These are phyloP conservation scores for Kryptolebias ocellatus DNA, from an alignment of 2,797 vertebrate genomes.

Conservation along the genomic window DNA sequence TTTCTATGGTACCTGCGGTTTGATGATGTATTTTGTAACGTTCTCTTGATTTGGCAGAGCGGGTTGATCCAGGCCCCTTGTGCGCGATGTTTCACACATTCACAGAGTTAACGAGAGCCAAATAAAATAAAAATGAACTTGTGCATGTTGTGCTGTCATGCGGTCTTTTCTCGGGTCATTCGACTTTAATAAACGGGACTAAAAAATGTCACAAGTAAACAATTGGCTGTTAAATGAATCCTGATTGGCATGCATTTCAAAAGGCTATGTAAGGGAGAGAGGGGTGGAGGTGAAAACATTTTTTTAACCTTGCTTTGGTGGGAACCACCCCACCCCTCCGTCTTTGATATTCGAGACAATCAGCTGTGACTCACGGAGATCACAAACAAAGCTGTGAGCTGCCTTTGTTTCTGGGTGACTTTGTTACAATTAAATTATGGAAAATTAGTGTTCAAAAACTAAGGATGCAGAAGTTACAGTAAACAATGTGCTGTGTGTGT, in stretches of 20 bases:
- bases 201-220: not conserved
- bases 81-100: slow-evolving; percentile 65
- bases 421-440: slow-evolving; percentile 20
- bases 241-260: not conserved
- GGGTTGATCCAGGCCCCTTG: slow-evolving; percentile 56
- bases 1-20: slow-evolving; percentile 44
- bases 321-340: slow-evolving; percentile 5
- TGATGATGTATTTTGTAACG: slow-evolving; percentile 61
- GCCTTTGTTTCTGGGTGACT: slow-evolving; percentile 31
- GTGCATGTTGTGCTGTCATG: not conserved
- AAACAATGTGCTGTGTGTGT: slow-evolving; percentile 26
- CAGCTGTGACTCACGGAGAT: slow-evolving; percentile 51
- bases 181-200: not conserved
- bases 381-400: slow-evolving; percentile 38
- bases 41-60: slow-evolving; percentile 59
- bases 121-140: slow-evolving; percentile 53
- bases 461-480: slow-evolving; percentile 18
- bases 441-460: slow-evolving; percentile 30
- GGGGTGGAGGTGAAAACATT: slow-evolving; percentile 9
- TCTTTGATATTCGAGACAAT: slow-evolving; percentile 36
- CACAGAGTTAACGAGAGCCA: slow-evolving; percentile 43
- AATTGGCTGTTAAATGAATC: not conserved
- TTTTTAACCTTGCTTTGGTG: slow-evolving; percentile 1
- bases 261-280: not conserved
- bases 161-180: not conserved